Evolutionary conservation across 2,888 invertebrate genomes (phyloP), one percentile per base, ranked within the genome.

Genomic region (Hyles lineata): DNA sequence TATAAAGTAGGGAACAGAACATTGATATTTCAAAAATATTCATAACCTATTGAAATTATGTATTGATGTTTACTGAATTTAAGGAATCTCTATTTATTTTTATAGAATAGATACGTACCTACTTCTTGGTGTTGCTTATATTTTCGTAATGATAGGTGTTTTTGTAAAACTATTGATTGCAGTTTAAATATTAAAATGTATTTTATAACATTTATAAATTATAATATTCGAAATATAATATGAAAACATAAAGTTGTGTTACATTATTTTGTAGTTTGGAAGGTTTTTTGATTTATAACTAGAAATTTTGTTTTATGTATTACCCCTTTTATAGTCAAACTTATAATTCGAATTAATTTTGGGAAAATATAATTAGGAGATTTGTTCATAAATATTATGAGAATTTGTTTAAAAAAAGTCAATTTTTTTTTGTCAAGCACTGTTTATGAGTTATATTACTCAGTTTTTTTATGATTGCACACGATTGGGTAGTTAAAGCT

Each of bases 61-160:
- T 19, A 76, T 75, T 76, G 73, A 69, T 76, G 70, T 76, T 50
- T 69, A 78, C 73, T 19, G 76, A 60, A 76, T 73, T 25, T 81
- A 78, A 78, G 76, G 78, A 82, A 82, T 79, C 80, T 81, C 78
- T 72, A 78, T 73, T 80, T 81, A 81, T 82, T 82, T 82, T 82
- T 81, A 73, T 82, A 82, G 73, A 67, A 67, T 77, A 78, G 74
- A 70, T 76, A 78, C 43, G 43, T 43, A 43, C 43, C 43, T 43
- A 43, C 74, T 73, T 76, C 77, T 79, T 77, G 76, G 77, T 79
- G 78, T 82, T 79, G 75, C 76, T 78, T 77, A 67, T 72, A 72
- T 72, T 72, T 72, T 72, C 63, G 35, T 72, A 72, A 67, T 23
- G 35, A 55, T 72, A 67, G 58, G 32, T 55, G 63, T 72, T 63